Base-by-base conservation (phyloP, 2,113 vertebrate genomes). In the Rissa tridactyla region DNA sequence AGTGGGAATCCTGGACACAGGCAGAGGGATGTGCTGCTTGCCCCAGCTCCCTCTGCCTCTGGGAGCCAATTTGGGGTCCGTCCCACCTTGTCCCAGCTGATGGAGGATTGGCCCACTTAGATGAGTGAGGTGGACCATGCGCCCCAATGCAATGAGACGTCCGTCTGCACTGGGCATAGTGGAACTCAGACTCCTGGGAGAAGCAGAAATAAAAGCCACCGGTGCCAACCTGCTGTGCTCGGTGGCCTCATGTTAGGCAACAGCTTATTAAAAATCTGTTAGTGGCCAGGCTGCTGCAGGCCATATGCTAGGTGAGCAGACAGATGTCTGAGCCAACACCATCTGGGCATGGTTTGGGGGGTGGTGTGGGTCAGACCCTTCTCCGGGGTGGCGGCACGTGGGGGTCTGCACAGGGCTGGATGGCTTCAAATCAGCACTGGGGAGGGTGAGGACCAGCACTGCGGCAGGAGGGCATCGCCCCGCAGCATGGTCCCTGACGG, bases 91-190 rank as follows among this genome's bases (percentile, higher is more conserved):
- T 46, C 29, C 30, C 79, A 94, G 79, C 42, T 1, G 8, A 4
- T 8, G 51, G 30, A 68, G 30, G 10, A 19, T 21, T 19, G 36
- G 44, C 23, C 42, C 13, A 6, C 1, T 49, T 0, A 7, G 30
- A 30, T 42, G 11, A 5, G 3, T 34, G 22, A 20, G 52, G 4
- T 7, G 30, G 42, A 25, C 23, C 30, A 29, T 0, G 2, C 2
- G 4, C 17, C 36, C 14, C 10, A 52, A 30, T 0, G 3, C 1
- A 5, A 2, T 0, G 1, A 76, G 58, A 51, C 5, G 1, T 22
- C 58, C 30, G 22, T 13, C 17, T 57, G 55, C 51, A 15, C 34
- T 2, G 0, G 61, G n/a, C 0, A 1, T 1, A 2, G 34, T 42
- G 55, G 62, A 61, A 71, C 8, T 17, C 66, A 76, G 0, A 38